A percentile compares a stretch with the other conserved stretches of the same genome.
phyloP scores from a whole-genome alignment of 2,113 vertebrate genomes.

The Sander lucioperca region DNA sequence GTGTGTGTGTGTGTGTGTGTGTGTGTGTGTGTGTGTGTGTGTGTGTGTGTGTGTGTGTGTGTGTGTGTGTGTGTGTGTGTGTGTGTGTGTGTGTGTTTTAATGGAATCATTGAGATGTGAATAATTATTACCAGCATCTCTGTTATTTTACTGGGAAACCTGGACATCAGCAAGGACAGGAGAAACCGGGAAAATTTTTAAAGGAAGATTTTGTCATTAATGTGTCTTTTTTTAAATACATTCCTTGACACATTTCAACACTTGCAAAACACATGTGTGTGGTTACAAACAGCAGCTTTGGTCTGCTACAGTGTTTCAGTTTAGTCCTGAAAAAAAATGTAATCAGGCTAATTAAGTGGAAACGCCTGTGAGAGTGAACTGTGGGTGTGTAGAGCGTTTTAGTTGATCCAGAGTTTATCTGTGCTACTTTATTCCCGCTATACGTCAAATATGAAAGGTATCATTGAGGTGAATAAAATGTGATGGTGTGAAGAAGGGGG shows the following conservation, averaged over 20 bases:
- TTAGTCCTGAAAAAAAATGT: neutral
- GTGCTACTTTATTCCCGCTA: neutral
- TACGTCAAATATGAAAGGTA: neutral
- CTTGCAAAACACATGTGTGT: neutral
- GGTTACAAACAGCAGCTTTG: neutral
- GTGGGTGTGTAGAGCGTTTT: neutral
- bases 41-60: neutral
- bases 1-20: neutral
- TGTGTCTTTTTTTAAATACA: neutral
- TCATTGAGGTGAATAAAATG: neutral
- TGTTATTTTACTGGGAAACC: slow-evolving; percentile 38
- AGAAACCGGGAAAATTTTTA: slow-evolving; percentile 2
- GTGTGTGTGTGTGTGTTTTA: slow-evolving; percentile 24
- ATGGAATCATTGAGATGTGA: slow-evolving; percentile 76
- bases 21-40: neutral
- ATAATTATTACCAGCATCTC: slow-evolving; percentile 68
- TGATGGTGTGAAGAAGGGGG: neutral
- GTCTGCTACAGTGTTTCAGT: neutral
- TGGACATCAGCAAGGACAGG: slow-evolving; percentile 33
- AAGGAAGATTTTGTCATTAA: neutral
- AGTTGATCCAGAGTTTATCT: neutral
- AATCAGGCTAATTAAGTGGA: slow-evolving; percentile 26
- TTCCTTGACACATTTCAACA: neutral
- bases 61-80: neutral
- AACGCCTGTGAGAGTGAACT: neutral